Conservation (phyloP, 2,888 invertebrate genomes). For the Dynastes maya region DNA sequence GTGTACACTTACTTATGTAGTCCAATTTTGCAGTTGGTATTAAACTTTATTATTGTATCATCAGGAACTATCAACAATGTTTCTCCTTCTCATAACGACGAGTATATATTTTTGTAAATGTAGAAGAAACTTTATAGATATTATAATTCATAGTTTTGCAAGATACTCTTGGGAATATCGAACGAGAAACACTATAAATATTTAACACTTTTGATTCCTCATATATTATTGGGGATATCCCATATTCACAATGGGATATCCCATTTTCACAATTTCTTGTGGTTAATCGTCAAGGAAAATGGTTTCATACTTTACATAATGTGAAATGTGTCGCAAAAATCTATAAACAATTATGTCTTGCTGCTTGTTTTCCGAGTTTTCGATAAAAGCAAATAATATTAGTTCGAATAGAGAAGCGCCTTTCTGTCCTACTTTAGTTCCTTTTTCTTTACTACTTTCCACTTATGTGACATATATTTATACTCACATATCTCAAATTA, state of each 20-base stretch:
- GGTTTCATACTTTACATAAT: constrained; percentile 8
- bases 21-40: neutral
- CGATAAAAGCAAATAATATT: neutral
- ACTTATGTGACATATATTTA: constrained; percentile 23
- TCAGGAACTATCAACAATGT: neutral
- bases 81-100: no score
- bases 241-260: neutral
- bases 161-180: no score
- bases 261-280: neutral
- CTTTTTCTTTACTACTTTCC: constrained; percentile 26
- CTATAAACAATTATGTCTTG: constrained; percentile 14
- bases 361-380: neutral
- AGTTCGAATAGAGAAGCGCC: neutral
- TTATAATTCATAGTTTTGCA: no score
- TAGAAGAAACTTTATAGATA: no score
- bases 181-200: neutral
- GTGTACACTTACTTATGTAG: neutral
- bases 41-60: neutral
- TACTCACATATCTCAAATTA: constrained; percentile 28
- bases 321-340: constrained; percentile 1
- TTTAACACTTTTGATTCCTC: neutral
- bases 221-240: neutral
- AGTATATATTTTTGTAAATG: no score
- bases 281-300: neutral
- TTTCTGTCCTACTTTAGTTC: constrained; percentile 10